Conservation (phyloP, 2,888 invertebrate genomes). For the Leptopilina drosophilae region DNA sequence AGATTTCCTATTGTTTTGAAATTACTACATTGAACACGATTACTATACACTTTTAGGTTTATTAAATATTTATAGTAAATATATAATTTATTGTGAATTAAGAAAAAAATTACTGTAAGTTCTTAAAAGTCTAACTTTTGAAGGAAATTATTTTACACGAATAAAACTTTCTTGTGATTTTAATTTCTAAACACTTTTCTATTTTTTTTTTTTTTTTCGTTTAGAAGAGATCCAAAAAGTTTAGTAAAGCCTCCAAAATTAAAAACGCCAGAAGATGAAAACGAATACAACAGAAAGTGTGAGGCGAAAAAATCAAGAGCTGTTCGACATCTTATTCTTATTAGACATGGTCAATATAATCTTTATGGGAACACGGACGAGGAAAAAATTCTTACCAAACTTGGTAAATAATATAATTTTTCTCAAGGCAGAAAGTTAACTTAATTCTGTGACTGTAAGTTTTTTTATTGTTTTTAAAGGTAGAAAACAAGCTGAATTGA, state of each 20-base stretch:
- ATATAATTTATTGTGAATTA: too few species aligned
- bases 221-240: slow-evolving; percentile 86
- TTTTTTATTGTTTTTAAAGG: slow-evolving; percentile 78
- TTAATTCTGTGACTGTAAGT: not conserved
- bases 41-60: too few species aligned
- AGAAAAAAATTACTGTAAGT: too few species aligned
- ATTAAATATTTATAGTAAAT: too few species aligned
- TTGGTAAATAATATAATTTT: slow-evolving; percentile 80
- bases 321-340: slow-evolving; percentile 90
- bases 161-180: not conserved
- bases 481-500: slow-evolving; percentile 88
- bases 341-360: slow-evolving; percentile 97
- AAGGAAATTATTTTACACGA: too few species aligned
- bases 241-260: slow-evolving; percentile 81
- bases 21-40: not conserved
- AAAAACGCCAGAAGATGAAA: slow-evolving; percentile 80
- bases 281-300: slow-evolving; percentile 83
- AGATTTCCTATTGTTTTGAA: slow-evolving; percentile 24
- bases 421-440: not conserved
- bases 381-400: slow-evolving; percentile 86
- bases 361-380: slow-evolving; percentile 84
- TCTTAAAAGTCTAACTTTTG: too few species aligned
- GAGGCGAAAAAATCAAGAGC: slow-evolving; percentile 81
- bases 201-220: too few species aligned
- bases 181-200: slow-evolving; percentile 16